phyloP scores from a whole-genome alignment of 2,888 invertebrate genomes.

The Leucoptera coffeella region DNA sequence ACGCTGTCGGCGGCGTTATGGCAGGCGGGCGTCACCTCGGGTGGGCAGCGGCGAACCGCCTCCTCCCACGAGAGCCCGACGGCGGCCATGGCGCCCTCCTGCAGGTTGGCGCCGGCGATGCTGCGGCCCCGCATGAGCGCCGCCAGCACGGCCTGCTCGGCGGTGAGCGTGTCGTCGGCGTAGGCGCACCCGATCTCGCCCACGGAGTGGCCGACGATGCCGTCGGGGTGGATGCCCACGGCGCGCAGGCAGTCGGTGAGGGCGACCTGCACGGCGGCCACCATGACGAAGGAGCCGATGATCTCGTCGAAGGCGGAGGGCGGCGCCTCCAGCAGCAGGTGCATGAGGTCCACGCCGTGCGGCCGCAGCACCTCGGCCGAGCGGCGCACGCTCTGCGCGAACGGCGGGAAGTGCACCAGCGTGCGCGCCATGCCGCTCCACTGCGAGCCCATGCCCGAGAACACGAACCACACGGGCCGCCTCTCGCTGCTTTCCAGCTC shows the following conservation, averaged over 20 bases:
- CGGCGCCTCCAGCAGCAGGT: slow-evolving; percentile 69
- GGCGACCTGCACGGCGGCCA: slow-evolving; percentile 94
- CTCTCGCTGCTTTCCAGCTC: slow-evolving; percentile 40
- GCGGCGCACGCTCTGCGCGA: slow-evolving; percentile 70
- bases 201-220: slow-evolving; percentile 93
- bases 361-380: slow-evolving; percentile 72
- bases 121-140: slow-evolving; percentile 91
- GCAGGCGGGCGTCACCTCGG: slow-evolving; percentile 81
- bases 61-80: slow-evolving; percentile 87
- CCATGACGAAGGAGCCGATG: slow-evolving; percentile 85
- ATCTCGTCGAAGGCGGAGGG: slow-evolving; percentile 79
- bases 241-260: slow-evolving; percentile 80
- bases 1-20: slow-evolving; percentile 94
- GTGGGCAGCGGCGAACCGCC: slow-evolving; percentile 64
- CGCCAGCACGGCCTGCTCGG: slow-evolving; percentile 88
- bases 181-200: slow-evolving; percentile 93
- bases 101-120: slow-evolving; percentile 68
- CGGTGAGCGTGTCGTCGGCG: slow-evolving; percentile 91
- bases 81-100: slow-evolving; percentile 85
- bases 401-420: slow-evolving; percentile 76
- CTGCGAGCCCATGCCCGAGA: slow-evolving; percentile 97
- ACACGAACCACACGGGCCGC: slow-evolving; percentile 89
- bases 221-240: slow-evolving; percentile 80
- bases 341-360: slow-evolving; percentile 76
- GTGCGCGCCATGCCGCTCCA: slow-evolving; percentile 94